Evolutionary conservation across 2,797 vertebrate genomes (phyloP), one percentile per base, ranked within the genome.

Genomic region (Acrossocheilus wenchowensis): DNA sequence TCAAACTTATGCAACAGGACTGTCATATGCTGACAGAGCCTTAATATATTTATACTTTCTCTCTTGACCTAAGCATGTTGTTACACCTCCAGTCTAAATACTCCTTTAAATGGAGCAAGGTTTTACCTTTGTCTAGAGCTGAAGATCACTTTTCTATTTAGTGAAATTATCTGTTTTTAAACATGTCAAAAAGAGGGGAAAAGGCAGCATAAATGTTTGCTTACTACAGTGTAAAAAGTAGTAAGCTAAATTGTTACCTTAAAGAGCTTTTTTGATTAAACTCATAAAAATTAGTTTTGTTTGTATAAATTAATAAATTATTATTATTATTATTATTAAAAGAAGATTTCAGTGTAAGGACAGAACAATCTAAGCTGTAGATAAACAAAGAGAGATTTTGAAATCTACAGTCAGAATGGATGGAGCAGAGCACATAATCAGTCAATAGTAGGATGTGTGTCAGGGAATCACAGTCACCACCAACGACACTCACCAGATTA

Each of bases 371-470:
- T 79, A 19, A 79, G 57, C 15, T 64, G 72, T 21, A 30, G 52
- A 64, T 30, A 45, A 80, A 64, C 39, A 43, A 21, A 41, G 7
- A n/a, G 3, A 78, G n/a, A n/a, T 80, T 78, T 64, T 66, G 15
- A 66, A 66, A 64, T 5, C 41, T 48, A 19, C 39, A 30, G 78
- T 64, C 52, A 60, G 81, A 82, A 82, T 54, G 34, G 48, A 54
- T 26, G 39, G 21, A 71, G 54, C 34, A 26, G 8, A 72, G 45
- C 14, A 72, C 64, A 93, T 92, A 52, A 41, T 68, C 48, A 86
- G 52, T 41, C 64, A 74, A 43, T 23, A 77, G 78, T 66, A 36
- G 57, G 45, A 81, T 68, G 52, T 79, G 81, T 30, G 30, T 30
- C 30, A 30, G 30, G 30, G 30, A 30, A 30, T 30, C 1, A 30